These are phyloP conservation scores for Holcopasites calliopsidis DNA, from an alignment of 1,140 invertebrate genomes.

Conservation along the genomic window DNA sequence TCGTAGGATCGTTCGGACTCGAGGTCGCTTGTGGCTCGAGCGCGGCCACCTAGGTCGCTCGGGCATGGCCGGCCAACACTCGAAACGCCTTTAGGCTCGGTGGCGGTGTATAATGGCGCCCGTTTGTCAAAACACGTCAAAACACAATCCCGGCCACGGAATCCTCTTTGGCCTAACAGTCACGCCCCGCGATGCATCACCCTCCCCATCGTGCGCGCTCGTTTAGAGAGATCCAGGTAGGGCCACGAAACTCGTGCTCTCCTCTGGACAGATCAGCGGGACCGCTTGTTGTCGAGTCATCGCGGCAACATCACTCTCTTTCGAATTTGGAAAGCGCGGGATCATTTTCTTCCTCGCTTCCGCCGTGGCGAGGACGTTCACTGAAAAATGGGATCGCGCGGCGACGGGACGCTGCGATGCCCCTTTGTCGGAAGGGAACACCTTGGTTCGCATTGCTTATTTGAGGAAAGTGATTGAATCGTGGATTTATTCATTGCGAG, in stretches of 20 bases:
- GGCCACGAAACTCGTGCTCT: slow-evolving; percentile 29
- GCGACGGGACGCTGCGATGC: slow-evolving; percentile 7
- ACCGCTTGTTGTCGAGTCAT: slow-evolving; percentile 58
- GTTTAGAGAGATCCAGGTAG: slow-evolving; percentile 49
- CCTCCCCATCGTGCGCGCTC: slow-evolving; percentile 20
- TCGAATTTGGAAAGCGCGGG: slow-evolving; percentile 61
- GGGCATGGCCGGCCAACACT: slow-evolving; percentile 69
- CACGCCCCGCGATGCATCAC: slow-evolving; percentile 72
- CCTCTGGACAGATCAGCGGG: background rate
- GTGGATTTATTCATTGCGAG: background rate
- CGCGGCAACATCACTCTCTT: slow-evolving; percentile 58
- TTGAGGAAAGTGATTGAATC: too few species aligned
- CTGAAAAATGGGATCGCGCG: background rate
- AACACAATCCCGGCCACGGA: slow-evolving; percentile 72
- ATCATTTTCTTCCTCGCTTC: slow-evolving; percentile 1
- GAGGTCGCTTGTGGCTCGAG: slow-evolving; percentile 28
- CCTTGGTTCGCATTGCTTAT: too few species aligned
- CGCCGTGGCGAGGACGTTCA: background rate
- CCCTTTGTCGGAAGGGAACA: too few species aligned
- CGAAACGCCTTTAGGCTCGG: slow-evolving; percentile 61
- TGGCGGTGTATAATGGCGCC: slow-evolving; percentile 75
- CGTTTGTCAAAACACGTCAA: slow-evolving; percentile 80
- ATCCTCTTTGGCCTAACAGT: slow-evolving; percentile 54
- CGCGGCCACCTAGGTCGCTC: slow-evolving; percentile 73
- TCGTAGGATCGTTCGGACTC: slow-evolving; percentile 46